Base-by-base conservation (phyloP, 1,140 invertebrate genomes). In the Dreissena polymorpha region DNA sequence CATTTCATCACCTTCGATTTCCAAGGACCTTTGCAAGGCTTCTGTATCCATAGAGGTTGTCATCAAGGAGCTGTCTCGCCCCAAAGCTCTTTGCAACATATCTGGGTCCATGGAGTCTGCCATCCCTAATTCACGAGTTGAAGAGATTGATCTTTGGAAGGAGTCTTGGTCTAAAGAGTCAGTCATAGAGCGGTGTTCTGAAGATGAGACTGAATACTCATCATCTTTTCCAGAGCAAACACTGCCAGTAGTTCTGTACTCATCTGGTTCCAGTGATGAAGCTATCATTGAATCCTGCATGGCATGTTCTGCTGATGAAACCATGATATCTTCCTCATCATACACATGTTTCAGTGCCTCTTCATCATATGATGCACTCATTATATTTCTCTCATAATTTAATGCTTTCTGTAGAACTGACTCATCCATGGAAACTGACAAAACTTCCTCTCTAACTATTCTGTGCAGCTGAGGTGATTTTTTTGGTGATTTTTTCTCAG, bases 361-460 rank as follows among this genome's bases (percentile, higher is more conserved):
- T 69, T 84, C 75, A 76, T 86, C 85, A 27, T 81, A 75, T 13
- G 85, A 86, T 55, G 82, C 70, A 68, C 69, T 72, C 75, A 83
- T 83, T 6, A 83, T 29, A 60, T 75, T 55, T 69, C 80, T 69
- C n/a, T 76, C 73, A 63, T 39, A 21, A 27, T 63, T 0, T 16
- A 83, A 50, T 53, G 64, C 71, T 63, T 73, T 75, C 60, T 76
- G 39, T 14, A 83, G 55, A 49, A 81, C 78, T 49, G 78, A 72
- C 6, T 81, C 78, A 72, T 81, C 78, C 78, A 81, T 81, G 0
- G 78, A 81, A 10, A 81, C 78, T 27, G 78, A 81, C 55, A 81
- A 50, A 1, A 21, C 67, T 53, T 81, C 78, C 23, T 81, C 78
- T 51, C 68, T 69, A 55, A 73, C 53, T 14, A 81, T 14, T 49